Evolutionary conservation across 2,888 invertebrate genomes (phyloP).

Genomic region (Dicycla oo): DNA sequence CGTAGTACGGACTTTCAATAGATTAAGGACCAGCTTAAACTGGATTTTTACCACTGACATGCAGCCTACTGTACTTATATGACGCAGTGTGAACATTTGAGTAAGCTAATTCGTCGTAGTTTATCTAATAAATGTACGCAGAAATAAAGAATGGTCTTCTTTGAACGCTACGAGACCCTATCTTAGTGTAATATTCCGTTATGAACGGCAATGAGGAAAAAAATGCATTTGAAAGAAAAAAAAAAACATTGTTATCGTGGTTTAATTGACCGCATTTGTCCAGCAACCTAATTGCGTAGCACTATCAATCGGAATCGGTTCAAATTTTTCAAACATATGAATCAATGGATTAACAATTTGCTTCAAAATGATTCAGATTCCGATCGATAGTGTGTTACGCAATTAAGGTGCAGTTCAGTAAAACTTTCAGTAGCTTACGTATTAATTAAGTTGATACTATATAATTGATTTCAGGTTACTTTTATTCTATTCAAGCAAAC

Average conservation of each 20-base stretch:
- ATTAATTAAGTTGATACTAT: background rate
- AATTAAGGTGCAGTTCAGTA: no score
- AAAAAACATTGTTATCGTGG: background rate
- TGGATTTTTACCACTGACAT: background rate
- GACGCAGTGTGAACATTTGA: slow-evolving; percentile 31
- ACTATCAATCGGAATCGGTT: no score
- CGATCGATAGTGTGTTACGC: no score
- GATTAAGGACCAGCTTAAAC: background rate
- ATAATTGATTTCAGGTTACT: background rate
- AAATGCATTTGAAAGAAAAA: background rate
- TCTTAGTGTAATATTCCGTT: slow-evolving; percentile 17
- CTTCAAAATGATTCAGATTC: no score
- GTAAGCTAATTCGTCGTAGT: slow-evolving; percentile 26
- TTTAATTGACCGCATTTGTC: background rate
- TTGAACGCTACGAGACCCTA: slow-evolving; percentile 30
- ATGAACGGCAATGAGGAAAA: slow-evolving; percentile 19
- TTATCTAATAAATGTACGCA: slow-evolving; percentile 30
- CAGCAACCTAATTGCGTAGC: no score
- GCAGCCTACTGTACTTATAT: background rate
- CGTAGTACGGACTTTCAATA: no score
- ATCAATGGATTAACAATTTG: no score
- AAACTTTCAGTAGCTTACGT: no score
- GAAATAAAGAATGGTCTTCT: slow-evolving; percentile 39
- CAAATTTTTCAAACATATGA: no score
- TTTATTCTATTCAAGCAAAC: background rate